Evolutionary conservation across 2,888 invertebrate genomes (phyloP), one percentile per base, ranked within the genome.

Genomic region (Caradrina clavipalpis): DNA sequence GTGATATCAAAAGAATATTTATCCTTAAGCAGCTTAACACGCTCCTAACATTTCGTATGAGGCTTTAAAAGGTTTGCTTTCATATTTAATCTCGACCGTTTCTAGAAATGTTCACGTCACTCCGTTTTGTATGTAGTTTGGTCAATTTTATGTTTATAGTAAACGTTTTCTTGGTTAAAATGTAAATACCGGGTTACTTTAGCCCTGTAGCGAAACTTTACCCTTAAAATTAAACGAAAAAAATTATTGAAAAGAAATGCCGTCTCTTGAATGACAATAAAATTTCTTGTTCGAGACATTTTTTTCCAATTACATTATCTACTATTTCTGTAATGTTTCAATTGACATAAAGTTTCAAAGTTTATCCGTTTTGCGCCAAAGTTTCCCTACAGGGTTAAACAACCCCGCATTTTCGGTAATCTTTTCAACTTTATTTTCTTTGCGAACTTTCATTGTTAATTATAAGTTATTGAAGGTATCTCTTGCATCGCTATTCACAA

Each of bases 31-130:
- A 55, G 60, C 66, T 60, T 73, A 51, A 26, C 7, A 39, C 39
- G 31, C 19, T 51, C 15, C 15, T 47, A 65, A 54, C 45, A 19
- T 57, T 47, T 51, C 26, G 11, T 53, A 45, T 31, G 47, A n/a
- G 42, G 49, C 22, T 75, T 35, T 35, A 55, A 53, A 76, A 76
- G 47, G 39, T 21, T 42, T 47, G 22, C n/a, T 67, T 56, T 39
- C 13, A n/a, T 56, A 50, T 26, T 4, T 35, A 19, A 35, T 26
- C 22, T 26, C 39, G 19, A 19, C 10, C 0, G 10, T 50, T 55
- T 17, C 1, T n/a, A 17, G 19, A 4, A n/a, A 45, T 45, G 13
- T 51, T 13, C 11, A 7, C 19, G 11, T 55, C 8, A 2, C 7
- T 49, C 4, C 42, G 17, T 15, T n/a, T n/a, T 35, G 15, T 4